Evolutionary conservation across 2,113 vertebrate species (phyloP), one percentile per base, ranked within the genome.

Genomic region (Cynoglossus semilaevis): DNA sequence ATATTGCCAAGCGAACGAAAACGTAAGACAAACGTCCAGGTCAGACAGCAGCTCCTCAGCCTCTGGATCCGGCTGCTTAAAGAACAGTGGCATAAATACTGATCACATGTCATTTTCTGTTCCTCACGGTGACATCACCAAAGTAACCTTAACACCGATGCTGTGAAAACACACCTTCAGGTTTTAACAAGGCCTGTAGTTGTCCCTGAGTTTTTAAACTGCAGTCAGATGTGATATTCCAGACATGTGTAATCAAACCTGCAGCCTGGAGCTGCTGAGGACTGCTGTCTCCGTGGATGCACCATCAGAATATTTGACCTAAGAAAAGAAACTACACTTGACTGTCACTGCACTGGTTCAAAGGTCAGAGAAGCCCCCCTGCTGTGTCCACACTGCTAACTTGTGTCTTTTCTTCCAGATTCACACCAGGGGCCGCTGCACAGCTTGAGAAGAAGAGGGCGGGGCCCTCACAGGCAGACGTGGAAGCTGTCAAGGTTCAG

Each of bases 1-100:
- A 98, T 93, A 97, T 98, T 93, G 96, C 93, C 94, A 97, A 92
- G 92, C 94, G 93, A 92, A 92, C 93, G 60, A 99, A 98, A 97
- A 99, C 96, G 96, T 98, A 96, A 98, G 97, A 94, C 63, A 87
- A 88, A 63, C 76, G 81, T 83, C 82, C 88, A 85, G 83, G 73
- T 80, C 61, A 76, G 88, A 88, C 78, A 87, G 81, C 87, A 85
- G 90, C 81, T 91, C 92, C 92, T 94, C 91, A 90, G 92, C 88
- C 92, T 93, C 92, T 80, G 81, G 77, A 79, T 57, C 63, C 75
- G 72, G 65, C 67, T 62, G 56, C 55, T 63, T 61, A 38, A 8
- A 11, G 8, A 41, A 41, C 6, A 13, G 3, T 8, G 37, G 3
- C 9, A 40, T 3, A 40, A 40, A 40, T 9, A 13, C 5, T 8